These are phyloP conservation scores for Marasmarcha lunaedactyla DNA, from an alignment of 2,888 invertebrate genomes.

Conservation along the genomic window DNA sequence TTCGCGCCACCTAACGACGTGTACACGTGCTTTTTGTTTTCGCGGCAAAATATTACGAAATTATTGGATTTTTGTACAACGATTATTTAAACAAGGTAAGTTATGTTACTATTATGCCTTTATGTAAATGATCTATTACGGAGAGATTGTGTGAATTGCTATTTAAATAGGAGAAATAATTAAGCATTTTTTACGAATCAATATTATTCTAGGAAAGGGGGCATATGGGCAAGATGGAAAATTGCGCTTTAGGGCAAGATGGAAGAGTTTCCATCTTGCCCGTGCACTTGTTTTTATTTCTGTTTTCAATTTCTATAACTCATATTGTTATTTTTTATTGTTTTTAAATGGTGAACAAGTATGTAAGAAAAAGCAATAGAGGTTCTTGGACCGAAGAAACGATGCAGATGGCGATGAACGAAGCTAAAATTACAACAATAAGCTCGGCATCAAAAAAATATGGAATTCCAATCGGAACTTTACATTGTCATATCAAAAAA, in stretches of 20 bases:
- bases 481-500: slow-evolving; percentile 7
- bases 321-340: not conserved
- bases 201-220: not conserved
- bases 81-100: not conserved
- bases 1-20: no score
- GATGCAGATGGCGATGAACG: slow-evolving; percentile 7
- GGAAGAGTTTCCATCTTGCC: no score
- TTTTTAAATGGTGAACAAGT: slow-evolving; percentile 8
- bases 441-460: slow-evolving; percentile 1
- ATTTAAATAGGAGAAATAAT: not conserved
- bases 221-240: not conserved
- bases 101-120: not conserved
- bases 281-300: not conserved
- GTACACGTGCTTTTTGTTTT: no score
- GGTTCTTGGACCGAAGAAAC: slow-evolving; percentile 4
- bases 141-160: not conserved
- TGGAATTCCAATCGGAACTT: slow-evolving; percentile 5
- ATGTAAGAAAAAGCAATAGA: slow-evolving; percentile 5
- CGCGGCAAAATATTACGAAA: no score
- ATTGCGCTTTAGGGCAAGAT: no score
- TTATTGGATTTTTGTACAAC: no score
- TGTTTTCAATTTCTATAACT: not conserved
- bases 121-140: no score
- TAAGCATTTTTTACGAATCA: not conserved
- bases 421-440: slow-evolving; percentile 7